phyloP scores from a whole-genome alignment of 2,888 invertebrate genomes.

The Chrysolina oricalcia region DNA sequence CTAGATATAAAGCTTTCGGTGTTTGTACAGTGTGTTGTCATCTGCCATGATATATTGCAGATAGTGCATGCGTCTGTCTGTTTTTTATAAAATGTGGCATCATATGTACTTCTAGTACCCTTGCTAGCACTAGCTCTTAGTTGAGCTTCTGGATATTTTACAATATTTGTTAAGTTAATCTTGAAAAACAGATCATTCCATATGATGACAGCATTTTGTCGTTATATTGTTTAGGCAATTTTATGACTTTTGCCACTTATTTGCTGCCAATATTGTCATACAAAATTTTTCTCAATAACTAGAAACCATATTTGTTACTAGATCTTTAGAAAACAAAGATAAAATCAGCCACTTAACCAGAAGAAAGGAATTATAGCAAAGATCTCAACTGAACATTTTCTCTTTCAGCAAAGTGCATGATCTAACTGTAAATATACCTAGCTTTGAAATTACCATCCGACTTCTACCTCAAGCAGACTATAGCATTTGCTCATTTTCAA shows the following conservation, averaged over 20 bases:
- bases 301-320: background rate
- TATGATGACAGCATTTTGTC: background rate
- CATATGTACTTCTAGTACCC: background rate
- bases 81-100: constrained; percentile 18
- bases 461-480: constrained; percentile 59
- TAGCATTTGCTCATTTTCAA: constrained; percentile 61
- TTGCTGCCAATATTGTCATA: background rate
- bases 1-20: constrained; percentile 28
- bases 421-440: constrained; percentile 50
- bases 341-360: no score
- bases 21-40: constrained; percentile 12
- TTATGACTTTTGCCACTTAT: no score
- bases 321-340: no score
- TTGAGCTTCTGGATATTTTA: no score
- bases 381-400: constrained; percentile 42
- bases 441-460: constrained; percentile 61
- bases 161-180: no score
- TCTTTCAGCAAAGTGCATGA: constrained; percentile 64
- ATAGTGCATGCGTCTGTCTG: constrained; percentile 10
- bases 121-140: no score
- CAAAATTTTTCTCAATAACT: background rate
- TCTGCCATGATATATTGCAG: constrained; percentile 18
- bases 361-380: no score
- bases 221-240: no score
- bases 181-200: no score